Conservation (phyloP, 2,113 vertebrate species). For the Struthio camelus region DNA sequence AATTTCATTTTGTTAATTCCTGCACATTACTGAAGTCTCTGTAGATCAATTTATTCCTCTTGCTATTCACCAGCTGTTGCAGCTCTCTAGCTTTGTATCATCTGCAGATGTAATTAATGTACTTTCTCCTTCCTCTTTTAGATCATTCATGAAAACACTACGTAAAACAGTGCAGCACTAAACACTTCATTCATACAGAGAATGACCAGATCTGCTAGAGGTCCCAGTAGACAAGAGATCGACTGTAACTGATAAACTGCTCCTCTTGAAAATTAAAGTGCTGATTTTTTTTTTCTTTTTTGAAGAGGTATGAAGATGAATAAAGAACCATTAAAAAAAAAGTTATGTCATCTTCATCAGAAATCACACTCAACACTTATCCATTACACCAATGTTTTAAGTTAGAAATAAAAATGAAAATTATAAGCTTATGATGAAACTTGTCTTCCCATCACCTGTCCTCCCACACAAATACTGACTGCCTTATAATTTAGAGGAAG, state of each 20-base stretch:
- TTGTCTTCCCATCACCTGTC: background rate
- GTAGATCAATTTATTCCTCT: background rate
- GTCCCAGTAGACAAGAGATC: background rate
- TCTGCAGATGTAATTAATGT: conserved; percentile 18
- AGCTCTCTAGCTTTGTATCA: background rate
- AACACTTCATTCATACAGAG: conserved; percentile 9
- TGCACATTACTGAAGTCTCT: background rate
- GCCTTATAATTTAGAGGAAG: background rate
- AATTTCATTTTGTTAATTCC: background rate
- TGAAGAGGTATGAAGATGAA: background rate
- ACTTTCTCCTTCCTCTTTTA: background rate
- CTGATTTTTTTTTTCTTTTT: background rate
- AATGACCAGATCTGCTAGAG: background rate
- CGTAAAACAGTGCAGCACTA: conserved; percentile 7
- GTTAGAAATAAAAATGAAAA: background rate
- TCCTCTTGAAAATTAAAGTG: background rate
- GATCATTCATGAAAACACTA: background rate
- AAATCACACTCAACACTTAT: background rate
- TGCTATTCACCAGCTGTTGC: background rate
- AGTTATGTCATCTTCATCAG: background rate
- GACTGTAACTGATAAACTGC: background rate
- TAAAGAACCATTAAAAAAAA: background rate
- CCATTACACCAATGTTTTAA: background rate
- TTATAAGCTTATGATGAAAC: background rate
- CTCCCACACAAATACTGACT: background rate